Base-by-base conservation (phyloP, 2,888 invertebrate species). In the Creontiades dilutus region DNA sequence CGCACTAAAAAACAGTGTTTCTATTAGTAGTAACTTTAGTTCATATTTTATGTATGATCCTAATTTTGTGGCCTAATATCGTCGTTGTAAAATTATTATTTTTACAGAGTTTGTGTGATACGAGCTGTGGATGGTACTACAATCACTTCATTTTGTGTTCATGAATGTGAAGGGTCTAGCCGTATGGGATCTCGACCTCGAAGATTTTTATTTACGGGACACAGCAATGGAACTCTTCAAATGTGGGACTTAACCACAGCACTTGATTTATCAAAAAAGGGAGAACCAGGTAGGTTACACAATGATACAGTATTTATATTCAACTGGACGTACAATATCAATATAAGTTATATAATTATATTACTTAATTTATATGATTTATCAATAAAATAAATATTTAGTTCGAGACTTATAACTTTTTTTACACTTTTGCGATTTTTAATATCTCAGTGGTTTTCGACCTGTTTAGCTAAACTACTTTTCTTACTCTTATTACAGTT, bases 181-280 rank as follows among this genome's bases (percentile, higher is more conserved):
- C 95, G 99, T 19, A 97, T 98, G 96, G 98, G 97, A 0, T 97
- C 97, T 13, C 94, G 97, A 87, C 98, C 98, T 11, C 94, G 98
- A 5, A 94, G 99, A 76, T 96, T 98, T 93, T 96, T 99, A 92
- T 96, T 99, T 92, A 98, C 98, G 46, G 99, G 98, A 0, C 98
- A 98, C 93, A 96, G 97, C 61, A 98, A 97, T 92, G 98, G 99
- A 82, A 97, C 97, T 75, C 96, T 98, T 91, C 98, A 98, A 94
- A 98, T 99, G 97, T 99, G 99, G 99, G 99, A 99, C 94, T 95
- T 99, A 91, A 98, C 98, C 16, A 99, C 98, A 13, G 99, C 98
- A 16, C 94, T 99, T 87, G 98, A 99, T 94, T 95, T 96, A 91
- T 95, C 95, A 19, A 94, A 94, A 90, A 93, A 93, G 92, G 93